Percentiles rank a stretch among this genome's conserved stretches.
phyloP scores from a whole-genome alignment of 2,113 vertebrate species.

The Cynoglossus semilaevis region DNA sequence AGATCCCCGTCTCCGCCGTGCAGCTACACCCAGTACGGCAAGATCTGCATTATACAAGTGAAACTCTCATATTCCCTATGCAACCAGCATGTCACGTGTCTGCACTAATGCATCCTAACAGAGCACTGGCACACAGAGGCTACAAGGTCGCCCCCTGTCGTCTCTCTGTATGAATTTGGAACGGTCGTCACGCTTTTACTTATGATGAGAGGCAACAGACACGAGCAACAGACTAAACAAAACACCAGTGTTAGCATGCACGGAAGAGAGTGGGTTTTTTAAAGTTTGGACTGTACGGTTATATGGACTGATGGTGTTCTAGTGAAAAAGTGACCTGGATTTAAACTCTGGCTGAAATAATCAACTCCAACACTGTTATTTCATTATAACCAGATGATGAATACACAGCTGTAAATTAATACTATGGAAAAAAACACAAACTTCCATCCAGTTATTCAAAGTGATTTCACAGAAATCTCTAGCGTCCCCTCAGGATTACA shows the following conservation, averaged over 20 bases:
- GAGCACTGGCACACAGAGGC: slow-evolving; percentile 51
- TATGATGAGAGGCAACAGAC: slow-evolving; percentile 17
- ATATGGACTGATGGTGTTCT: too few species aligned
- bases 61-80: slow-evolving; percentile 80
- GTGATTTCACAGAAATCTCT: too few species aligned
- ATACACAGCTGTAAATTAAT: too few species aligned
- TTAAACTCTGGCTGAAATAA: too few species aligned
- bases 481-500: not conserved
- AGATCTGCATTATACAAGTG: slow-evolving; percentile 81
- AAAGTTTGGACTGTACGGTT: too few species aligned
- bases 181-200: slow-evolving; percentile 17
- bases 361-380: too few species aligned
- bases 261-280: slow-evolving; percentile 5
- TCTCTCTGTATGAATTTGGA: slow-evolving; percentile 31
- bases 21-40: slow-evolving; percentile 95
- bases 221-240: slow-evolving; percentile 22
- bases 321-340: too few species aligned
- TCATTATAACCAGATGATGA: too few species aligned
- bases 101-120: slow-evolving; percentile 65
- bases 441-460: too few species aligned
- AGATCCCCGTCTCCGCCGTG: slow-evolving; percentile 96
- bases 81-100: slow-evolving; percentile 75
- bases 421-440: too few species aligned
- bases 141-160: slow-evolving; percentile 9
- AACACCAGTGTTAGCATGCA: slow-evolving; percentile 52